Evolutionary conservation across 2,113 vertebrate genomes (phyloP), one percentile per base, ranked within the genome.

Genomic region (Tetrax tetrax): DNA sequence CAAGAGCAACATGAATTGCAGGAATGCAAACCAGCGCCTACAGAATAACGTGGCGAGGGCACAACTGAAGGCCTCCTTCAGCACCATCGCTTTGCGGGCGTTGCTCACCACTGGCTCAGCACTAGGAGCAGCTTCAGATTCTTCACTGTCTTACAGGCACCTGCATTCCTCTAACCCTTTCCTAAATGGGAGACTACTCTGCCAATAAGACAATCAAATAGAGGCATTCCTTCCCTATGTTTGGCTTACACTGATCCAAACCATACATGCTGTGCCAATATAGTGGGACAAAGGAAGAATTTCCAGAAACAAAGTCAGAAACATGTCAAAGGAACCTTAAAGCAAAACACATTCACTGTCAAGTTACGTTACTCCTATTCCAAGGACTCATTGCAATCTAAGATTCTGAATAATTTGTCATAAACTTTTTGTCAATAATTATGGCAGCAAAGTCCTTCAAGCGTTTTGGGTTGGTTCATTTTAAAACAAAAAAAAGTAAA

Each of bases 281-380:
- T 3, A 64, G 59, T 70, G 47, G 63, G 76, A 92, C 59, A 90
- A 83, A 88, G 74, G 25, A 82, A 85, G 53, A 45, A 65, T 54
- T 95, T 90, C 50, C 83, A 88, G 71, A 93, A 80, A 68, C 51
- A 10, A 78, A 89, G 54, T 74, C 37, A 88, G 51, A 94, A 93
- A 92, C 9, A 65, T 7, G 47, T 63, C 65, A 86, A 79, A 75
- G 51, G n/a, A 91, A 93, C 56, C 74, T 71, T 74, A 77, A 90
- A 93, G 70, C 35, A 83, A 87, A 94, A 90, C 59, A 87, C 8
- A 20, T 33, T 24, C 35, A 29, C 68, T 88, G 90, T 75, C 79
- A 95, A 83, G 29, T 38, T 19, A 87, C 91, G 54, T 45, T 72
- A 53, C 68, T 88, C 60, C 71, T 77, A 60, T 74, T 95, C 76